phyloP scores from a whole-genome alignment of 2,113 vertebrate genomes.

The Bolborhynchus lineola region DNA sequence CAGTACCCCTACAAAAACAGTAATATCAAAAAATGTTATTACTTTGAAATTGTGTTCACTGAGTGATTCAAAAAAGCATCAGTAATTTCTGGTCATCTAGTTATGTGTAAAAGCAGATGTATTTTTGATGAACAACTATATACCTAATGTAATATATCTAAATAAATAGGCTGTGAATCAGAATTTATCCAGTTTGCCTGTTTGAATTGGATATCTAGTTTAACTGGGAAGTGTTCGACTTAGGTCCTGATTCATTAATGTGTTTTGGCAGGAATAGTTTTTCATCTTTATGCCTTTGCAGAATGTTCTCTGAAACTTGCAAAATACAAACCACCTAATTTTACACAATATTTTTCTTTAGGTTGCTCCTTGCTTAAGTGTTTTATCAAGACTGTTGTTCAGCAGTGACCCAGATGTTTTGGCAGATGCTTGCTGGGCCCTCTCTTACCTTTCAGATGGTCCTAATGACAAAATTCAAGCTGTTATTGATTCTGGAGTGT shows the following conservation, averaged over 20 bases:
- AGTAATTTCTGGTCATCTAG: neutral
- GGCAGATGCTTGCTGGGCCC: conserved; percentile 92
- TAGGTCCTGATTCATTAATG: neutral
- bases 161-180: neutral
- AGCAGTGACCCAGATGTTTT: conserved; percentile 90
- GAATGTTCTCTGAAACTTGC: neutral
- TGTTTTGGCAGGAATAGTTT: neutral
- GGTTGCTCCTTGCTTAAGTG: conserved; percentile 89
- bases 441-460: conserved; percentile 91
- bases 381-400: conserved; percentile 87
- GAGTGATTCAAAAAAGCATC: neutral
- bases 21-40: neutral
- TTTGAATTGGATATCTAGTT: neutral
- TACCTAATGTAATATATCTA: neutral
- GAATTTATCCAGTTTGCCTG: neutral
- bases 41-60: neutral
- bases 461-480: conserved; percentile 94
- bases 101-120: neutral
- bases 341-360: conserved; percentile 57
- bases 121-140: neutral
- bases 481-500: conserved; percentile 92
- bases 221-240: neutral
- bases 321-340: neutral
- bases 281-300: neutral
- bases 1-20: neutral